phyloP scores from a whole-genome alignment of 35 echinoderm and acorn worm species.

The Hemicentrotus pulcherrimus region DNA sequence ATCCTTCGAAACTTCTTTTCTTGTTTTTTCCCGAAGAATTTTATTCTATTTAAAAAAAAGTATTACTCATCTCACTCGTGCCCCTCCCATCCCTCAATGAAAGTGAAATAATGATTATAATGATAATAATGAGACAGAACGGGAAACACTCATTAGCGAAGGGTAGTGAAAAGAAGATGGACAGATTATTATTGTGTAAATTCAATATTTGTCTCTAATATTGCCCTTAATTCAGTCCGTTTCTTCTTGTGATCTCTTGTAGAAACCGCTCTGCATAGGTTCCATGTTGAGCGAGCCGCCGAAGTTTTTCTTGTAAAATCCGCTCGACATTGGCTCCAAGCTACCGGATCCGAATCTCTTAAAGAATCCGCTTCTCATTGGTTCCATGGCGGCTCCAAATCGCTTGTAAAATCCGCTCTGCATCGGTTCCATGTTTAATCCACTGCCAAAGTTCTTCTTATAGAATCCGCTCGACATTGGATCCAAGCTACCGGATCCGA shows the following conservation, averaged over 20 bases:
- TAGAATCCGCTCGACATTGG: slow-evolving; percentile 38
- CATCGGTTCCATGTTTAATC: not conserved
- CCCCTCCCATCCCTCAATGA: not conserved
- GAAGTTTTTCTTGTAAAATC: slow-evolving; percentile 25
- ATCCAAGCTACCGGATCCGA: not conserved
- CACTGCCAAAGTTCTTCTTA: not conserved
- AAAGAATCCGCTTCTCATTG: slow-evolving; percentile 35
- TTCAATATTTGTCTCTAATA: not conserved
- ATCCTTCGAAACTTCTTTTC: too few relatives aligned
- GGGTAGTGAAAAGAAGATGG: slow-evolving; percentile 1
- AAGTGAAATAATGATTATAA: not conserved
- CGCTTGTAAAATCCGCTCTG: slow-evolving; percentile 42
- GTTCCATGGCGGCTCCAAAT: slow-evolving; percentile 22
- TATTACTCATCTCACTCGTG: too few relatives aligned
- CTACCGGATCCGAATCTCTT: slow-evolving; percentile 18
- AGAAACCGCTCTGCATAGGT: slow-evolving; percentile 31
- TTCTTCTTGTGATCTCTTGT: slow-evolving; percentile 32
- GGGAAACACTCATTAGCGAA: not conserved
- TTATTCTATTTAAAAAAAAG: too few relatives aligned
- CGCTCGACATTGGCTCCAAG: slow-evolving; percentile 22
- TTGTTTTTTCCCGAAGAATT: too few relatives aligned
- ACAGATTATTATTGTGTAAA: slow-evolving; percentile 21
- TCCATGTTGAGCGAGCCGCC: not conserved
- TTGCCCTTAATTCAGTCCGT: slow-evolving; percentile 25
- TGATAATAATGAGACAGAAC: not conserved